Conservation (phyloP, 2,113 vertebrate species). For the Orthonyx spaldingii region DNA sequence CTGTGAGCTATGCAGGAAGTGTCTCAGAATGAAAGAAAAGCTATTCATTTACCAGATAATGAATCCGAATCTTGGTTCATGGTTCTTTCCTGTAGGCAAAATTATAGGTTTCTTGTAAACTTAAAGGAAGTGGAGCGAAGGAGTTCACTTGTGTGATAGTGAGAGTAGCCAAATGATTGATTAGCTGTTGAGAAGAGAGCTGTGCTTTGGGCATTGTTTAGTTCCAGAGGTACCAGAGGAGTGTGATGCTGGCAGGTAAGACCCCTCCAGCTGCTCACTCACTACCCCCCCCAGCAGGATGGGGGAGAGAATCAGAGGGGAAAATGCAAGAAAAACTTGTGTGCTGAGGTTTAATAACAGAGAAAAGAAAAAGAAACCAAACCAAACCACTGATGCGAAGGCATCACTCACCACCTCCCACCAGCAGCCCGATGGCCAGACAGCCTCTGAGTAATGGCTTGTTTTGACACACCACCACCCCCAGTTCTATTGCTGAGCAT, state of each 20-base stretch:
- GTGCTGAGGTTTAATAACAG: not conserved
- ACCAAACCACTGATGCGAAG: not conserved
- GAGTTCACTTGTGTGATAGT: not conserved
- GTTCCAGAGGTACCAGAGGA: not conserved
- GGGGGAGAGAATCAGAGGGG: not conserved
- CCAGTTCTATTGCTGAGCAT: not conserved
- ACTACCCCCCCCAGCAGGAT: not conserved
- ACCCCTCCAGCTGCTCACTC: not conserved
- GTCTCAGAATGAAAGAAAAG: conserved; percentile 56
- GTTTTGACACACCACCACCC: not conserved
- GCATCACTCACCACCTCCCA: not conserved
- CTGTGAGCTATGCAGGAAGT: conserved; percentile 35
- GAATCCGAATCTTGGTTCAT: not conserved
- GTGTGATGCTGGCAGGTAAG: not conserved
- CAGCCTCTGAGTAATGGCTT: not conserved
- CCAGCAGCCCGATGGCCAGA: not conserved
- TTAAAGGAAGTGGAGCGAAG: conserved; percentile 33
- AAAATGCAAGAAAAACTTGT: not conserved
- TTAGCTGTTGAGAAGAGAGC: not conserved
- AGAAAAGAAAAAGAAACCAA: not conserved
- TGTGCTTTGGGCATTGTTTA: not conserved
- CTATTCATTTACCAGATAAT: conserved; percentile 36
- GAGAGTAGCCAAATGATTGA: conserved; percentile 10
- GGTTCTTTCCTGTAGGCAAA: conserved; percentile 52
- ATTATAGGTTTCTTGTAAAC: conserved; percentile 44